phyloP scores from a whole-genome alignment of 2,113 vertebrate species.

The Oreochromis niloticus region DNA sequence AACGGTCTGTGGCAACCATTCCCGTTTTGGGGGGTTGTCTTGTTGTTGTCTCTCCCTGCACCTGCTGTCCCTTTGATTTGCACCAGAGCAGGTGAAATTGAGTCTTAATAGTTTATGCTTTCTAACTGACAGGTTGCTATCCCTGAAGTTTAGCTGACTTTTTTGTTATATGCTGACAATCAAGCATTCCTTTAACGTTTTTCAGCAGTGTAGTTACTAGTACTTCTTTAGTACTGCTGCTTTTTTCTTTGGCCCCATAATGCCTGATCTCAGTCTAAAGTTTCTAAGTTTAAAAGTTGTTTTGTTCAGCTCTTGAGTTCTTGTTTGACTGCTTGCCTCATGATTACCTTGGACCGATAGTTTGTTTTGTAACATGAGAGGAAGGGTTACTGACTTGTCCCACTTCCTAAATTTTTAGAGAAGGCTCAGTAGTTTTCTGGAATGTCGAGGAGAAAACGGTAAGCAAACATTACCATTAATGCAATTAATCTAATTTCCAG shows the following conservation, averaged over 20 bases:
- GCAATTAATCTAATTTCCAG: background rate
- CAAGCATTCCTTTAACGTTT: background rate
- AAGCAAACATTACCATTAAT: slow-evolving; percentile 68
- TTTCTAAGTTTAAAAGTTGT: background rate
- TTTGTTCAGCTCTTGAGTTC: background rate
- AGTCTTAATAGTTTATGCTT: background rate
- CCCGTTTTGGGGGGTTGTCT: background rate
- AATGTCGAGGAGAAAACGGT: slow-evolving; percentile 93
- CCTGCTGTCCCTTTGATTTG: background rate
- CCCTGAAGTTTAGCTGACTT: background rate
- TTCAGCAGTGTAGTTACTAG: background rate
- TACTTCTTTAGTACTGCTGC: background rate
- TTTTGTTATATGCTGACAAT: background rate
- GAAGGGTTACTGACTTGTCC: background rate
- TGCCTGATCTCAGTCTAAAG: background rate
- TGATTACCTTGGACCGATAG: background rate
- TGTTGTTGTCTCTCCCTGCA: background rate
- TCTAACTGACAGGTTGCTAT: background rate
- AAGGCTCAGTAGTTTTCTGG: slow-evolving; percentile 96
- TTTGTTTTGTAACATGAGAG: background rate
- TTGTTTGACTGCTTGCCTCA: background rate
- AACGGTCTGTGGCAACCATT: background rate
- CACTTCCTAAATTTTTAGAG: slow-evolving; percentile 69
- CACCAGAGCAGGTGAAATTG: background rate
- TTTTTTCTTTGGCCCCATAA: background rate